phyloP scores from a whole-genome alignment of 1,140 invertebrate genomes.

The Trichonephila clavipes region DNA sequence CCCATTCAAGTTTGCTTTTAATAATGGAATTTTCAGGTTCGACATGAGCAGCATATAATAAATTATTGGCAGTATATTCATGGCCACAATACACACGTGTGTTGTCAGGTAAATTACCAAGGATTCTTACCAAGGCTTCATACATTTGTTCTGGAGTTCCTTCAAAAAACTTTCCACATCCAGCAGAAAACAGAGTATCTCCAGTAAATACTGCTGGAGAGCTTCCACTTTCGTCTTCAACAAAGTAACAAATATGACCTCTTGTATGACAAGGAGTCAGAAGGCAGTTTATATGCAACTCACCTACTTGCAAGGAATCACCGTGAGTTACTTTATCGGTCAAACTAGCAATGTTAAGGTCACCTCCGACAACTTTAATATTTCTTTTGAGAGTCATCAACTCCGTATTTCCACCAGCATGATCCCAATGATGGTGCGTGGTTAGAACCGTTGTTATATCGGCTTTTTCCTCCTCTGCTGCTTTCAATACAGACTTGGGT shows the following conservation, averaged over 20 bases:
- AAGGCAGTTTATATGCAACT: slow-evolving; percentile 89
- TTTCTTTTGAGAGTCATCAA: slow-evolving; percentile 84
- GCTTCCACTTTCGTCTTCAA: slow-evolving; percentile 83
- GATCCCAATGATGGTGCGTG: slow-evolving; percentile 98
- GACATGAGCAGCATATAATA: slow-evolving; percentile 92
- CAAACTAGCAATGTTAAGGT: slow-evolving; percentile 90
- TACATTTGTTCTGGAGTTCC: slow-evolving; percentile 98
- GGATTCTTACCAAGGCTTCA: slow-evolving; percentile 87
- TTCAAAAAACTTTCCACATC: slow-evolving; percentile 99
- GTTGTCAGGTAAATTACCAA: slow-evolving; percentile 89
- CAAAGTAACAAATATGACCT: slow-evolving; percentile 96
- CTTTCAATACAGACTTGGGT: slow-evolving; percentile 87
- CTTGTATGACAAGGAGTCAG: slow-evolving; percentile 97
- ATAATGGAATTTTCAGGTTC: slow-evolving; percentile 91
- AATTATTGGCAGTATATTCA: slow-evolving; percentile 95
- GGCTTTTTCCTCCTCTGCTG: slow-evolving; percentile 87
- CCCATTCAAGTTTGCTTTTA: slow-evolving; percentile 80
- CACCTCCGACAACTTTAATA: slow-evolving; percentile 91
- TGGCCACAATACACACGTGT: slow-evolving; percentile 98
- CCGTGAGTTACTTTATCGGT: slow-evolving; percentile 85
- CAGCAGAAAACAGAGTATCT: slow-evolving; percentile 97
- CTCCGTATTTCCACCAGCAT: slow-evolving; percentile 95
- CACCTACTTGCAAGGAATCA: slow-evolving; percentile 85
- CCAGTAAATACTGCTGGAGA: slow-evolving; percentile 93
- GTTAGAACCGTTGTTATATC: slow-evolving; percentile 92